Conservation (phyloP, 2,888 invertebrate genomes). For the Volucella bombylans region DNA sequence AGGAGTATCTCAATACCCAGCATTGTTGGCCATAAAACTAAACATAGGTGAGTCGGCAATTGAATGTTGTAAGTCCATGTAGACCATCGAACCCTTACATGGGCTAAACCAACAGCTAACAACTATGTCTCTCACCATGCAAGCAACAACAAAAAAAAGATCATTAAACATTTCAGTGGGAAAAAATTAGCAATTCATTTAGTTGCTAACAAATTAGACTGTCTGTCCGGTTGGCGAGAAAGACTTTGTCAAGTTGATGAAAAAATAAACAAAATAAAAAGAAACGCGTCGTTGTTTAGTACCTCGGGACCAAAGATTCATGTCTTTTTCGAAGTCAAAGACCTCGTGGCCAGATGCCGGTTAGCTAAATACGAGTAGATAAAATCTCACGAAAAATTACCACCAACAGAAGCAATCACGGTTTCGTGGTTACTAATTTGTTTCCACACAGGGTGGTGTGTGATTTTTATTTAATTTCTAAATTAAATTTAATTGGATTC, state of each 20-base stretch:
- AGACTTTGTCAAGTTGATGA: background rate
- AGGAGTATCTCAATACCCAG: too few species aligned
- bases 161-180: too few species aligned
- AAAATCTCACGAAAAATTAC: conserved; percentile 6
- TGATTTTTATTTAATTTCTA: background rate
- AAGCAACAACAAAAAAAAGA: too few species aligned
- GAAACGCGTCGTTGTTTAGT: background rate
- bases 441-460: conserved; percentile 1
- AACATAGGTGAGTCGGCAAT: too few species aligned
- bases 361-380: conserved; percentile 3
- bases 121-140: too few species aligned
- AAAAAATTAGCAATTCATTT: conserved; percentile 3
- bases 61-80: too few species aligned
- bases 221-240: background rate
- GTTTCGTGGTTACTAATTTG: conserved; percentile 2
- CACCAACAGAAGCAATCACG: background rate
- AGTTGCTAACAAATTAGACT: conserved; percentile 7
- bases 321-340: conserved; percentile 6
- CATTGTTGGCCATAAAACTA: too few species aligned
- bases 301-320: background rate
- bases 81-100: too few species aligned
- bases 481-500: background rate
- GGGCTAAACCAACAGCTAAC: too few species aligned
- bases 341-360: conserved; percentile 11
- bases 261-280: background rate